Conservation (phyloP, 2,888 invertebrate species). For the Aphrophora alni region DNA sequence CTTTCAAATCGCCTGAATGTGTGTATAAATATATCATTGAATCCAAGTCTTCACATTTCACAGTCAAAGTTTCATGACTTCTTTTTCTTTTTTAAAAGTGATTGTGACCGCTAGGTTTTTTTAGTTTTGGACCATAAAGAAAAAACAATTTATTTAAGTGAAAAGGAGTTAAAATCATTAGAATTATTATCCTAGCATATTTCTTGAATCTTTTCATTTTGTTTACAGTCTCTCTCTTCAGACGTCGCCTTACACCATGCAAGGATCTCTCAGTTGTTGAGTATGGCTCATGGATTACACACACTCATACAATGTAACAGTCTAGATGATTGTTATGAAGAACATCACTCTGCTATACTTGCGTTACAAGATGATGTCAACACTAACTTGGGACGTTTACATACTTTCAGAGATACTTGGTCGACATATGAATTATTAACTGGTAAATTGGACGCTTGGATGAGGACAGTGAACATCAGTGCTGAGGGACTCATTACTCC, state of each 20-base stretch:
- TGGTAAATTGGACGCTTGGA: conserved; percentile 78
- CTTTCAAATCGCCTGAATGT: too few species aligned
- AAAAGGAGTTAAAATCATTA: too few species aligned
- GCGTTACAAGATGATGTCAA: conserved; percentile 80
- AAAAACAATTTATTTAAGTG: too few species aligned
- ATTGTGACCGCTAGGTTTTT: too few species aligned
- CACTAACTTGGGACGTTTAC: conserved; percentile 70
- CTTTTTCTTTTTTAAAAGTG: too few species aligned
- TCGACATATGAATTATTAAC: conserved; percentile 73
- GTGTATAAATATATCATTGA: too few species aligned
- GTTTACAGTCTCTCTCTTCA: conserved; percentile 69
- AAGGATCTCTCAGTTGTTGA: conserved; percentile 74
- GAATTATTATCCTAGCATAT: too few species aligned
- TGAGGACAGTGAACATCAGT: conserved; percentile 72
- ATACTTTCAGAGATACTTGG: conserved; percentile 82
- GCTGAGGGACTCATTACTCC: conserved; percentile 60
- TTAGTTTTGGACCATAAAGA: too few species aligned
- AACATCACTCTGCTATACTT: conserved; percentile 73
- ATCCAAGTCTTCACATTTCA: too few species aligned
- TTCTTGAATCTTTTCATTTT: background rate
- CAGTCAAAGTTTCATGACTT: too few species aligned
- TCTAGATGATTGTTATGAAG: conserved; percentile 75
- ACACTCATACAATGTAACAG: conserved; percentile 77
- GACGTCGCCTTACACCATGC: conserved; percentile 84
- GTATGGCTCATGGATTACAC: conserved; percentile 75